phyloP scores from a whole-genome alignment of 2,113 vertebrate genomes.

The Semnopithecus entellus region DNA sequence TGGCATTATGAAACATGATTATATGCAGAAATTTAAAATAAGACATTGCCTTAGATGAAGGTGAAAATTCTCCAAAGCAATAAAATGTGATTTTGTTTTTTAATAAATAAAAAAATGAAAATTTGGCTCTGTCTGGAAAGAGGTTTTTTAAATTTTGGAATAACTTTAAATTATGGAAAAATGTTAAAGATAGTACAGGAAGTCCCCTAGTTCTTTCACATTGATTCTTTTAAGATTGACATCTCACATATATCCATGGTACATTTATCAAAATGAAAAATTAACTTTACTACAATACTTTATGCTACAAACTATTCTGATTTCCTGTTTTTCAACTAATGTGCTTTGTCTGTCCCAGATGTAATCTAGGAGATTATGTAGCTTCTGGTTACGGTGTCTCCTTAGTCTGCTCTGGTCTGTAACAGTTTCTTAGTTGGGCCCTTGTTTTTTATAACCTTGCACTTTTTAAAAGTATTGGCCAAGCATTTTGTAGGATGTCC shows the following conservation, averaged over 20 bases:
- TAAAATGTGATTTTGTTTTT: neutral
- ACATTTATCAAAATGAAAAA: neutral
- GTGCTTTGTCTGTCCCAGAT: neutral
- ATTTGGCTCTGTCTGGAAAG: neutral
- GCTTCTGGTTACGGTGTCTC: neutral
- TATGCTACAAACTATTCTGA: neutral
- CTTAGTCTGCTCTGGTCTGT: neutral
- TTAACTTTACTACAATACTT: neutral
- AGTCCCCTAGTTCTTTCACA: neutral
- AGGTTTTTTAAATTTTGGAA: neutral
- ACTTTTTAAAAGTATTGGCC: neutral
- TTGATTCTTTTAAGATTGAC: neutral
- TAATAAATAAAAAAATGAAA: neutral
- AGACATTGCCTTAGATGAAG: neutral
- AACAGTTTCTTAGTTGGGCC: neutral
- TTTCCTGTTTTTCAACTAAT: neutral
- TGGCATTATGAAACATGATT: neutral
- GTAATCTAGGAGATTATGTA: neutral
- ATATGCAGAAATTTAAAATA: neutral
- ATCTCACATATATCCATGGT: neutral
- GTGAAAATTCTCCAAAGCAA: neutral
- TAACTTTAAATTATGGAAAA: neutral
- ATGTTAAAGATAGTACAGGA: neutral
- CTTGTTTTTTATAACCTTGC: neutral
- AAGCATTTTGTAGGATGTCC: neutral